These are phyloP conservation scores for Drosophila lini DNA, from an alignment of 1,140 invertebrate species.

Conservation along the genomic window DNA sequence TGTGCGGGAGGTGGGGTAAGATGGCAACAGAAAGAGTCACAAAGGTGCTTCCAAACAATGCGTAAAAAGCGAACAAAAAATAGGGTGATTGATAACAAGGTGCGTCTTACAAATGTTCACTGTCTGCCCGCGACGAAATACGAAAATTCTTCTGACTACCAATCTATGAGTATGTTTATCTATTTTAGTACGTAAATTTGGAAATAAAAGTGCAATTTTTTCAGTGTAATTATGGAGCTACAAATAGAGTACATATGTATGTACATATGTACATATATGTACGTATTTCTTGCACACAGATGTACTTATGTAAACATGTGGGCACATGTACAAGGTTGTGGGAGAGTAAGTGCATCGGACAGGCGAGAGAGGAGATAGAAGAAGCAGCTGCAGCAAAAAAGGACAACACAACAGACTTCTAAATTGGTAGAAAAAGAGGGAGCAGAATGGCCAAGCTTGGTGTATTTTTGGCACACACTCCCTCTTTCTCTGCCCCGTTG, in stretches of 20 bases:
- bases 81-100: constrained; percentile 47
- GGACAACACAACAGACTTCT: constrained; percentile 25
- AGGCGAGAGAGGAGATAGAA: constrained; percentile 6
- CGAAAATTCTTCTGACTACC: constrained; percentile 9
- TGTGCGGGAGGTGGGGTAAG: constrained; percentile 6
- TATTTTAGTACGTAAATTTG: constrained; percentile 8
- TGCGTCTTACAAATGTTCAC: constrained; percentile 35
- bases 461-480: constrained; percentile 39
- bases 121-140: constrained; percentile 14
- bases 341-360: constrained; percentile 10
- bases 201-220: not conserved
- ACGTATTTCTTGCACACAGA: constrained; percentile 15
- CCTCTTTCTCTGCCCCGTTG: constrained; percentile 10
- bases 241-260: constrained; percentile 24
- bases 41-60: constrained; percentile 34
- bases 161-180: constrained; percentile 20
- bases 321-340: constrained; percentile 27
- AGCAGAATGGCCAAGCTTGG: constrained; percentile 11
- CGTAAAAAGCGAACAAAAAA: constrained; percentile 25
- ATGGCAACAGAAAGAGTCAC: constrained; percentile 2
- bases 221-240: constrained; percentile 29
- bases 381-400: constrained; percentile 9
- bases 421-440: constrained; percentile 12
- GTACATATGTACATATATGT: not conserved
- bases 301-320: constrained; percentile 26